These are phyloP conservation scores for Myotis findleyi DNA, from an alignment of 2,797 vertebrate genomes.

Conservation along the genomic window DNA sequence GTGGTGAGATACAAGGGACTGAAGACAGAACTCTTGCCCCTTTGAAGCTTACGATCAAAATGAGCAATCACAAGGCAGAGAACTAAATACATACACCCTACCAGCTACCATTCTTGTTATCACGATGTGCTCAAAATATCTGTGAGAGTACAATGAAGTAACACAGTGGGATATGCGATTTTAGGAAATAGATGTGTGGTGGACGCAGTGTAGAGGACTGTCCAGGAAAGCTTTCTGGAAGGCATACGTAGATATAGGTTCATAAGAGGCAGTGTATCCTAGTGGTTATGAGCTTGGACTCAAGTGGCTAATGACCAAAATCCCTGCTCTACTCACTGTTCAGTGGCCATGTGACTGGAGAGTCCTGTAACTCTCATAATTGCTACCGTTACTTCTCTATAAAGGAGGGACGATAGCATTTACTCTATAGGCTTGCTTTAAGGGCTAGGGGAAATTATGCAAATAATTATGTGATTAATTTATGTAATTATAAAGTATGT, in stretches of 20 bases:
- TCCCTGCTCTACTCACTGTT: background rate
- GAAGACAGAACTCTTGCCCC: background rate
- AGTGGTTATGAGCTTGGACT: background rate
- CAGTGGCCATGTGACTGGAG: background rate
- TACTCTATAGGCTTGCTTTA: background rate
- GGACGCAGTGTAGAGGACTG: background rate
- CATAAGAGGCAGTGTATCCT: background rate
- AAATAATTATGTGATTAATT: background rate
- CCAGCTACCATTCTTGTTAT: background rate
- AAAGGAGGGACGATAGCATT: background rate
- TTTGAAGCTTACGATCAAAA: slow-evolving; percentile 48
- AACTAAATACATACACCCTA: background rate
- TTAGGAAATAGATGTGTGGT: background rate
- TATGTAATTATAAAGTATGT: background rate
- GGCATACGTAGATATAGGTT: background rate
- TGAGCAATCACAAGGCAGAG: background rate
- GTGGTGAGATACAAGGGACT: slow-evolving; percentile 13
- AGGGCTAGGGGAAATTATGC: background rate
- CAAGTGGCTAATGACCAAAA: background rate
- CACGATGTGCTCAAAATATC: background rate
- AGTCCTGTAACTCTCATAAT: background rate
- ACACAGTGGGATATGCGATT: background rate
- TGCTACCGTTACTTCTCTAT: background rate
- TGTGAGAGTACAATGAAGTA: slow-evolving; percentile 29
- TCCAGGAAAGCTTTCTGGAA: background rate